Evolutionary conservation across 2,797 vertebrate genomes (phyloP).

Genomic region (Enteromius trimaculatus): DNA sequence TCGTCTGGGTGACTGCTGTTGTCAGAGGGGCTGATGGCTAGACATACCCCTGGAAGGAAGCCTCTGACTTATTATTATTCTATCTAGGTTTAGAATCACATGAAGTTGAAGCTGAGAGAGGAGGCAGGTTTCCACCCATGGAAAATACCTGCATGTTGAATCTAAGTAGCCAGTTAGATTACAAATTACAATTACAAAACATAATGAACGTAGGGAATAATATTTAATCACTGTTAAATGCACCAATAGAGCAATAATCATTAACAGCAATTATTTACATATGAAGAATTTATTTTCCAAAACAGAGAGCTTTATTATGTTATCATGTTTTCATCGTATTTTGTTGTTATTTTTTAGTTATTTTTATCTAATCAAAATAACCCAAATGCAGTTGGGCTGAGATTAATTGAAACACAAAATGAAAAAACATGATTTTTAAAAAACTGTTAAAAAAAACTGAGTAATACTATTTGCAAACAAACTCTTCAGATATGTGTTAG

Average conservation of each 20-base stretch:
- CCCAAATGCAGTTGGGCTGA: too few species aligned
- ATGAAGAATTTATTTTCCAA: not conserved
- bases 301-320: too few species aligned
- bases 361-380: too few species aligned
- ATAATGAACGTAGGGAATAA: not conserved
- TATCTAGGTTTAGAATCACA: slow-evolving; percentile 67
- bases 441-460: too few species aligned
- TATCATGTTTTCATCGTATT: too few species aligned
- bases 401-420: too few species aligned
- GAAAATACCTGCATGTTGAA: slow-evolving; percentile 76
- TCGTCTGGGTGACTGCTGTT: slow-evolving; percentile 59
- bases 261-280: not conserved
- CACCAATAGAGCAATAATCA: not conserved
- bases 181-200: not conserved
- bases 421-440: too few species aligned
- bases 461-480: too few species aligned
- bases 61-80: slow-evolving; percentile 61
- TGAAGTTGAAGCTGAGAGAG: slow-evolving; percentile 65
- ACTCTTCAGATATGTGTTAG: not conserved
- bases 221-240: not conserved
- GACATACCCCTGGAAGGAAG: slow-evolving; percentile 61
- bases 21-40: slow-evolving; percentile 66
- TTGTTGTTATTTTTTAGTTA: too few species aligned
- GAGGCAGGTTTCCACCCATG: slow-evolving; percentile 57
- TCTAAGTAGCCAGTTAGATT: slow-evolving; percentile 58